These are phyloP conservation scores for Fabriciana adippe DNA, from an alignment of 2,888 invertebrate genomes.

Conservation along the genomic window DNA sequence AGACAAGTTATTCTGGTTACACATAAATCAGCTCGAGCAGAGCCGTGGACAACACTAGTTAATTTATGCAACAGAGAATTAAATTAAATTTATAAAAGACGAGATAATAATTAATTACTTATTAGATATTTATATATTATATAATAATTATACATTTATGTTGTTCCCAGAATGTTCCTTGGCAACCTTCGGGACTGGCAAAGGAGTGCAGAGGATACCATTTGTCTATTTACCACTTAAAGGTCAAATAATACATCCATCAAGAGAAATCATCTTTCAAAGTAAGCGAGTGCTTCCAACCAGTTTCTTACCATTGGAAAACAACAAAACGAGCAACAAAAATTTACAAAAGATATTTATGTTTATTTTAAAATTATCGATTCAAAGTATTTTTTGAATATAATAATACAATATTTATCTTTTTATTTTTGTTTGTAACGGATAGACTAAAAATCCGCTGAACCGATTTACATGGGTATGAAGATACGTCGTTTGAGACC, in stretches of 20 bases:
- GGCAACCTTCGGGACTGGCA: constrained; percentile 89
- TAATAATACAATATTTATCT: too few species aligned
- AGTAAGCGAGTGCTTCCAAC: constrained; percentile 69
- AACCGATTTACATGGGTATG: too few species aligned
- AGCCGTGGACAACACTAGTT: too few species aligned
- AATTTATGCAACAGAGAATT: not conserved
- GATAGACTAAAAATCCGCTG: too few species aligned
- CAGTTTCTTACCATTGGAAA: not conserved
- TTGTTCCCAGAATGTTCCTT: constrained; percentile 86
- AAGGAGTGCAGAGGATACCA: constrained; percentile 89
- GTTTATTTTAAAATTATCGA: too few species aligned
- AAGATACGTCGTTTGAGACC: too few species aligned
- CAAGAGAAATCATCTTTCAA: constrained; percentile 91
- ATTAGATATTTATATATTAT: too few species aligned
- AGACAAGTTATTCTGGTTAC: too few species aligned
- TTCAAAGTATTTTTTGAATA: too few species aligned
- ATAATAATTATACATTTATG: too few species aligned
- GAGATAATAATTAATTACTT: not conserved
- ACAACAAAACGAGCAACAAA: not conserved
- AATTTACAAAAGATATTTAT: not conserved
- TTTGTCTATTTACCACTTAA: constrained; percentile 92
- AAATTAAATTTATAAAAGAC: not conserved
- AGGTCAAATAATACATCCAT: constrained; percentile 94
- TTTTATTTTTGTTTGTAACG: too few species aligned
- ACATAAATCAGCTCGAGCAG: too few species aligned